These are phyloP conservation scores for Sylvia atricapilla DNA, from an alignment of 2,113 vertebrate species.

Conservation along the genomic window DNA sequence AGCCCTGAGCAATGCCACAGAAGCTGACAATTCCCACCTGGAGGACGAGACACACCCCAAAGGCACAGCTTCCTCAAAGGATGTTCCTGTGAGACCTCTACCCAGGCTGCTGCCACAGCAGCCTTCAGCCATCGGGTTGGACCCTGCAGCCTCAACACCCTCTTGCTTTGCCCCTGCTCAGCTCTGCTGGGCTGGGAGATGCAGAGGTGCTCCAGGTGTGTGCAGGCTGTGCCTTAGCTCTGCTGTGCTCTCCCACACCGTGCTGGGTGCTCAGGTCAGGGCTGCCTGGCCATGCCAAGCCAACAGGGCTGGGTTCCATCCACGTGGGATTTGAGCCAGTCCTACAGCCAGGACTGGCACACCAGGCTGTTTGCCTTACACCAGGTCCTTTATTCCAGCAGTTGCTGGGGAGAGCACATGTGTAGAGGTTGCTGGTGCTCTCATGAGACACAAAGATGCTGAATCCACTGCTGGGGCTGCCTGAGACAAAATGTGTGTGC, in stretches of 20 bases:
- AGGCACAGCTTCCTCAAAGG: fast-evolving
- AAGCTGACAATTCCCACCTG: background rate
- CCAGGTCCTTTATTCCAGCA: background rate
- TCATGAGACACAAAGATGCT: background rate
- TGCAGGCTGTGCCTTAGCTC: background rate
- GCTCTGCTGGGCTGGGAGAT: background rate
- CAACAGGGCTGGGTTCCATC: background rate
- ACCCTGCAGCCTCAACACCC: background rate
- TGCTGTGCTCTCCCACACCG: fast-evolving
- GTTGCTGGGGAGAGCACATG: background rate
- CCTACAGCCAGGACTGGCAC: background rate
- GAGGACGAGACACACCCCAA: fast-evolving
- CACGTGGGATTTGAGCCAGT: background rate
- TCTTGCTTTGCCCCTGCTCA: background rate
- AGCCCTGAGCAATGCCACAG: fast-evolving
- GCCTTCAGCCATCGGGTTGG: background rate
- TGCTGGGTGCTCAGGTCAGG: fast-evolving
- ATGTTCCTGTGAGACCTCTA: fast-evolving
- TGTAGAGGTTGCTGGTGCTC: background rate
- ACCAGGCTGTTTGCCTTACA: fast-evolving
- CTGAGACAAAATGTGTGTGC: background rate
- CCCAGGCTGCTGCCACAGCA: background rate
- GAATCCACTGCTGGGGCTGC: background rate
- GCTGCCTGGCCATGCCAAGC: background rate
- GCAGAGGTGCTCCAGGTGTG: background rate